Base-by-base conservation (phyloP, 2,888 invertebrate species). In the Orthosia incerta region DNA sequence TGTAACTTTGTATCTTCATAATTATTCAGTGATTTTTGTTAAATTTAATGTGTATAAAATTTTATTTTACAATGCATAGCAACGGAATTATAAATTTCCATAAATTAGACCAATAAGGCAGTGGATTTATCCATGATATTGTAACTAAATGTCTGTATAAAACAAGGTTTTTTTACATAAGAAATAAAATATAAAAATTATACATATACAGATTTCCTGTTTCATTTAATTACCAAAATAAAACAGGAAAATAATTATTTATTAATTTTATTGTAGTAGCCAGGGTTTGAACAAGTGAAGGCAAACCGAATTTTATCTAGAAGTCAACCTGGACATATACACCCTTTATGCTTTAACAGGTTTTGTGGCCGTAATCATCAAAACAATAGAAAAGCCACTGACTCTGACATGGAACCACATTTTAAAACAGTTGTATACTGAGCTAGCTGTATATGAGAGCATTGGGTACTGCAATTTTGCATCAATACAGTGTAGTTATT, bases 1-100 rank as follows among this genome's bases (percentile, higher is more conserved):
- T 70, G 26, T 76, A 76, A 51, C 51, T 68, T 73, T 69, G 45
- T 69, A 63, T 61, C n/a, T 56, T 67, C 26, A 4, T 60, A 67
- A 55, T 53, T 53, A 18, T 59, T 68, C 12, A 57, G 12, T 26
- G 3, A 13, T 39, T 55, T 74, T 60, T 53, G 26, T n/a, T 45
- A 20, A 39, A 31, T n/a, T 31, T 16, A 56, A 18, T 46, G n/a
- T 15, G 0, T 26, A 3, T 64, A 57, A 46, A 31, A 64, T 51
- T 70, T 45, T 31, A 71, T 62, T 63, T 53, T 16, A 57, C 23
- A 5, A 20, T 26, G 18, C 15, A 26, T 12, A 5, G 16, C 16
- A 31, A 20, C 46, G 0, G 4, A 61, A 61, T 55, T 55, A 7
- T 56, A 39, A 55, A 61, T 31, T n/a, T 31, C 23, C 7, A 20